A percentile compares a stretch with the other conserved stretches of the same genome.
Evolutionary conservation across 2,113 vertebrate species (phyloP).

Genomic region (Plectropomus leopardus): DNA sequence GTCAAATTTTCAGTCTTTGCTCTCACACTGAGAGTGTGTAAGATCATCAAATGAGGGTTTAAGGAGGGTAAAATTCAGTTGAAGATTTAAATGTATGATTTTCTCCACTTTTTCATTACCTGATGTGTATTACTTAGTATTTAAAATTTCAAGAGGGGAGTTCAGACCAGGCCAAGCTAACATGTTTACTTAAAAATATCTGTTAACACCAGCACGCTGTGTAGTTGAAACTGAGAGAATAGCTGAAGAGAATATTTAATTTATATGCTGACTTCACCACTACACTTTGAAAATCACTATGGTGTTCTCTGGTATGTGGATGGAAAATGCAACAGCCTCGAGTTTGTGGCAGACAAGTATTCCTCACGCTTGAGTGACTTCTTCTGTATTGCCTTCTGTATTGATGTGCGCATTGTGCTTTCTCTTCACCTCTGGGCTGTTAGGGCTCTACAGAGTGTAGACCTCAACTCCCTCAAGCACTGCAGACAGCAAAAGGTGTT

Average conservation of each 20-base stretch:
- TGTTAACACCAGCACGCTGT: slow-evolving; percentile 37
- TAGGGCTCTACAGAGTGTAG: slow-evolving; percentile 4
- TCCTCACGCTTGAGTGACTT: slow-evolving; percentile 31
- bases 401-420: slow-evolving; percentile 37
- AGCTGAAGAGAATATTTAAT: slow-evolving; percentile 48
- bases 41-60: slow-evolving; percentile 22
- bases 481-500: slow-evolving; percentile 18
- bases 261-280: slow-evolving; percentile 23
- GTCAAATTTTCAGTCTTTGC: slow-evolving; percentile 28
- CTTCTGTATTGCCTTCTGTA: slow-evolving; percentile 14
- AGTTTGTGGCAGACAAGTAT: slow-evolving; percentile 8
- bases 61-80: not conserved
- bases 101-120: not conserved
- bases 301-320: slow-evolving; percentile 4
- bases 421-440: slow-evolving; percentile 32
- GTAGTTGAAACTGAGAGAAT: slow-evolving; percentile 27
- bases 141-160: slow-evolving; percentile 16
- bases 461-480: not conserved
- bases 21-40: slow-evolving; percentile 20
- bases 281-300: slow-evolving; percentile 25
- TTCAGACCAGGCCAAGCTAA: slow-evolving; percentile 13
- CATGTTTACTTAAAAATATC: slow-evolving; percentile 11
- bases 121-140: not conserved
- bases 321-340: slow-evolving; percentile 16
- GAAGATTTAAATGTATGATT: not conserved